phyloP scores from a whole-genome alignment of 2,113 vertebrate species.

The Turdus rufiventris region DNA sequence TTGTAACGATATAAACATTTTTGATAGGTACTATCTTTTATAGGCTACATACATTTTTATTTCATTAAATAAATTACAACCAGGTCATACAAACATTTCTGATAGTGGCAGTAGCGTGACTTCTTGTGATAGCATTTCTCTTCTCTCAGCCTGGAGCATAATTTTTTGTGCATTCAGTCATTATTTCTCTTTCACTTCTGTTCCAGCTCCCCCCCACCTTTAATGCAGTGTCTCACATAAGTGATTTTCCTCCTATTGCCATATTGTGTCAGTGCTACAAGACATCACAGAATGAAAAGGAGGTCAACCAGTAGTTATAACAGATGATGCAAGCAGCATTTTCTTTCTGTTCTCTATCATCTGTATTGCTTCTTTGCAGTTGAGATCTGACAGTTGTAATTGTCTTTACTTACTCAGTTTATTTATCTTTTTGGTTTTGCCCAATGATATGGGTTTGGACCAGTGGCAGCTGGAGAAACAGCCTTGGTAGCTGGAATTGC shows the following conservation, averaged over 20 bases:
- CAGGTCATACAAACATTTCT: not conserved
- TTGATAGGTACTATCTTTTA: not conserved
- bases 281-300: not conserved
- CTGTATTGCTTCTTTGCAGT: not conserved
- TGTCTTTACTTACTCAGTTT: not conserved
- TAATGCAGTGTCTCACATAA: not conserved
- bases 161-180: not conserved
- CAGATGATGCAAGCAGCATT: not conserved
- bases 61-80: not conserved
- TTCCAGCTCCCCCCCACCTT: not conserved
- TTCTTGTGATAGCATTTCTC: not conserved
- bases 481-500: not conserved
- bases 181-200: not conserved
- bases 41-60: not conserved
- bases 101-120: not conserved
- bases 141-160: not conserved
- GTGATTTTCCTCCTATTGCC: not conserved
- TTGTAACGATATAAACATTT: not conserved
- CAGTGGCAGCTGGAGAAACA: not conserved
- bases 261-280: not conserved
- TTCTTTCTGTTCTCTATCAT: not conserved
- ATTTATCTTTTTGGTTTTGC: not conserved
- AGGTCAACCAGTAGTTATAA: not conserved
- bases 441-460: not conserved
- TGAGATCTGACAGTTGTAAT: not conserved